Conservation (phyloP, 2,888 invertebrate genomes). For the Hypselothyrea guttata region DNA sequence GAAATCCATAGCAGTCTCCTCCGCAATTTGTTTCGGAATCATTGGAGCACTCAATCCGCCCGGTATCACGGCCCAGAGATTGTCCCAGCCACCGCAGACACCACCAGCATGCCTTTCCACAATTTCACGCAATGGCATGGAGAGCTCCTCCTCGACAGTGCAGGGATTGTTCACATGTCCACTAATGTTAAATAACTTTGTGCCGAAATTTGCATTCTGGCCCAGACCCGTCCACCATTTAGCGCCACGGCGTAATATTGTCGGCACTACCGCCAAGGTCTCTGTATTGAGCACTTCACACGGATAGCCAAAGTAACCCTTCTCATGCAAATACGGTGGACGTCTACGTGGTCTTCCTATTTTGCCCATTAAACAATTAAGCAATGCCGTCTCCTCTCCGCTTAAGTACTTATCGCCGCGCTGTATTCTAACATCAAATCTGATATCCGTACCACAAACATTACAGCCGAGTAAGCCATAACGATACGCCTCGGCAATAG, state of each 20-base stretch:
- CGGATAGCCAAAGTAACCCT: slow-evolving; percentile 98
- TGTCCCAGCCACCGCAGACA: slow-evolving; percentile 98
- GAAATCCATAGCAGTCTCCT: slow-evolving; percentile 96
- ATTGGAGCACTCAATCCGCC: slow-evolving; percentile 98
- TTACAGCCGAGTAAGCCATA: slow-evolving; percentile 96
- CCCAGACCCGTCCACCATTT: slow-evolving; percentile 98
- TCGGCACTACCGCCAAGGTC: slow-evolving; percentile 96
- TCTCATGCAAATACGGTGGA: slow-evolving; percentile 99
- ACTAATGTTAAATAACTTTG: slow-evolving; percentile 97
- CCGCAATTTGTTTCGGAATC: slow-evolving; percentile 92
- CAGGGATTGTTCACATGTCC: slow-evolving; percentile 98
- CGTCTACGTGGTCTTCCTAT: slow-evolving; percentile 98
- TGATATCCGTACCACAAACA: slow-evolving; percentile 96
- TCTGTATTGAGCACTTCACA: slow-evolving; percentile 99
- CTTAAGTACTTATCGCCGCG: slow-evolving; percentile 99
- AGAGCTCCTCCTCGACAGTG: slow-evolving; percentile 99
- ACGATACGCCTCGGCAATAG: slow-evolving; percentile 97
- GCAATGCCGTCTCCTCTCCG: slow-evolving; percentile 98
- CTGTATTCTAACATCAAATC: slow-evolving; percentile 97
- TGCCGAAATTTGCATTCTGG: slow-evolving; percentile 95
- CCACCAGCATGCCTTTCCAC: slow-evolving; percentile 98
- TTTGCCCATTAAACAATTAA: slow-evolving; percentile 98
- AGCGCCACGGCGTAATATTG: slow-evolving; percentile 96
- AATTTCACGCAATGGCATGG: slow-evolving; percentile 94
- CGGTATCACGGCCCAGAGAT: slow-evolving; percentile 96